Base-by-base conservation (phyloP, 2,797 vertebrate genomes). In the Luscinia luscinia region DNA sequence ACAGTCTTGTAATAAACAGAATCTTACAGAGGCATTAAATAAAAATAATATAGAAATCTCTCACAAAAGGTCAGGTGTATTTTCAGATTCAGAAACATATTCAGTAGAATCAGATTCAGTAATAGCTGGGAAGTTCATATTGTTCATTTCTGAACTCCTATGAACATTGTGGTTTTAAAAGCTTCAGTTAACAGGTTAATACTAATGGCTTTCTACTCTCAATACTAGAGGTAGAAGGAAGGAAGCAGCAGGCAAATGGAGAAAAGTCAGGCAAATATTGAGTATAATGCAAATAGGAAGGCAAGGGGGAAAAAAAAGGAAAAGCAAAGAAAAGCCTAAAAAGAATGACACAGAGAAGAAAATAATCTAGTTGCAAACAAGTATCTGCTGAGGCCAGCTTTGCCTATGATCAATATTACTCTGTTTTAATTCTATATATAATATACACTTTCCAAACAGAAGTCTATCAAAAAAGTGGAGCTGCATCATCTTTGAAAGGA, bases 231-330 rank as follows among this genome's bases (percentile, higher is more conserved):
- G 21, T 4, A 40, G 36, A 23, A 77, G 23, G 15, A 78, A 36
- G 16, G 32, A 73, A 12, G 1, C 2, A 76, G 36, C n/a, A 78
- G 28, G 20, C 38, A 91, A 91, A 82, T 2, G 12, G 18, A 82
- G 36, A 34, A 79, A 67, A 22, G 3, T 30, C 66, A 51, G 30
- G 21, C 12, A 52, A 85, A 75, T 10, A 48, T 0, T 19, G 6
- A 74, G 12, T 34, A 62, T 24, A 82, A 28, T 5, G 8, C 4
- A 28, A 36, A 55, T 27, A 78, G 30, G 26, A 83, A 69, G 18
- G 3, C 26, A 87, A 72, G 4, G 13, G 13, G 6, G 0, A 3
- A 0, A 1, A 28, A 20, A 24, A 27, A 8, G 2, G 4, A 61
- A 93, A 94, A 64, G 3, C 27, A 36, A 27, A 51, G 57, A 52